Evolutionary conservation across 1,140 invertebrate species (phyloP).

Genomic region (Caenorhabditis briggsae): DNA sequence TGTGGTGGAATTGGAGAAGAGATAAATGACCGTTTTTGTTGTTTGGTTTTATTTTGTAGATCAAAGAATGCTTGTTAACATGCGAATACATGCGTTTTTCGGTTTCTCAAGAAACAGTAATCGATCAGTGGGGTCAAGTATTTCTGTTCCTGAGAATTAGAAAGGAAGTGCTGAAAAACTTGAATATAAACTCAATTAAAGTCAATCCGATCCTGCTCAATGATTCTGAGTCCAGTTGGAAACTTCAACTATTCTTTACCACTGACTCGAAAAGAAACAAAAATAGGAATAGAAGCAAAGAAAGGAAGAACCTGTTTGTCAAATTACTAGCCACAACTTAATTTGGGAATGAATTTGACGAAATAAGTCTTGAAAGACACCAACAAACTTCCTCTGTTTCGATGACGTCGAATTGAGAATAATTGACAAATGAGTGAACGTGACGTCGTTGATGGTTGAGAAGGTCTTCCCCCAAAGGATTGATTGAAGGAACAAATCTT

Average conservation of each 20-base stretch:
- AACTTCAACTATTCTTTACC: conserved; percentile 8
- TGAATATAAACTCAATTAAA: no score
- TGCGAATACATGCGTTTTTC: neutral
- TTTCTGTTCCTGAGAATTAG: no score
- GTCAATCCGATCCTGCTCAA: no score
- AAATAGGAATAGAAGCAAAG: neutral
- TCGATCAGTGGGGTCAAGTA: no score
- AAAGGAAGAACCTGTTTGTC: conserved; percentile 27
- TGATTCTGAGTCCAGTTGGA: no score
- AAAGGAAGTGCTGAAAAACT: no score
- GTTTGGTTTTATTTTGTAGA: conserved; percentile 24
- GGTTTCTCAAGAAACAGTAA: neutral
- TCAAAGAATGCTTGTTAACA: conserved; percentile 12
- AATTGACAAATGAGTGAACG: neutral
- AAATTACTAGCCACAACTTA: conserved; percentile 50
- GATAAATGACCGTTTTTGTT: conserved; percentile 37
- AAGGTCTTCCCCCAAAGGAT: no score
- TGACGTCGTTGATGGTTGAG: neutral
- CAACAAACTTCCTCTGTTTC: neutral
- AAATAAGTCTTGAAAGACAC: conserved; percentile 45
- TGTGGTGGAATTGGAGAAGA: conserved; percentile 25
- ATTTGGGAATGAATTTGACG: conserved; percentile 51
- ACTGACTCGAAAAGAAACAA: neutral
- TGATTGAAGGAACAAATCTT: no score
- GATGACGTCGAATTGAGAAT: neutral